These are phyloP conservation scores for Neolamprologus toae DNA, from an alignment of 2,113 vertebrate species.

Conservation along the genomic window DNA sequence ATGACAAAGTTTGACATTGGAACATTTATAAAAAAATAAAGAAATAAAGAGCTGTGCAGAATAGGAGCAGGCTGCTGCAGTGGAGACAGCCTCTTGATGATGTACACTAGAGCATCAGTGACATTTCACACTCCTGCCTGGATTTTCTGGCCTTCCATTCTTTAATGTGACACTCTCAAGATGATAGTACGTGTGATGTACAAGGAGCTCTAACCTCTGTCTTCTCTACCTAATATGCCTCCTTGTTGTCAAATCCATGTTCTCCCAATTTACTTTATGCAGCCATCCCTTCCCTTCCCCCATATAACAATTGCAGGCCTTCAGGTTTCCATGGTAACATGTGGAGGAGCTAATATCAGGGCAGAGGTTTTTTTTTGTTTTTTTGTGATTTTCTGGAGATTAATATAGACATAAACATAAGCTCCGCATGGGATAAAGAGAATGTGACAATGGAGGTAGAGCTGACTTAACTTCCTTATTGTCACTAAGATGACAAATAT, in stretches of 20 bases:
- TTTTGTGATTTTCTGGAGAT: conserved; percentile 53
- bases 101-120: background rate
- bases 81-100: background rate
- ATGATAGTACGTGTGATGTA: conserved; percentile 3
- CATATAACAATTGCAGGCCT: conserved; percentile 26
- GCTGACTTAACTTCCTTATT: background rate
- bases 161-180: conserved; percentile 1
- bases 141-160: background rate
- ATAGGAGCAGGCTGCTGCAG: background rate
- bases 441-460: background rate
- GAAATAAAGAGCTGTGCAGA: background rate
- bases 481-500: background rate
- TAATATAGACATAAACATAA: conserved; percentile 35
- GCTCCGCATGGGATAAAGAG: background rate
- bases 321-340: conserved; percentile 59
- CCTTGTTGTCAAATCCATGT: background rate
- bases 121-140: background rate
- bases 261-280: background rate
- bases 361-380: background rate
- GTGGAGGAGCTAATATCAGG: conserved; percentile 24
- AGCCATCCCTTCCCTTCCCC: background rate
- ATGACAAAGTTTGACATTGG: conserved; percentile 10
- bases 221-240: background rate
- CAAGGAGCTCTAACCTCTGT: background rate
- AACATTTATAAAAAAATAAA: background rate